Evolutionary conservation across 2,113 vertebrate genomes (phyloP).

Genomic region (Pteruthius melanotis): DNA sequence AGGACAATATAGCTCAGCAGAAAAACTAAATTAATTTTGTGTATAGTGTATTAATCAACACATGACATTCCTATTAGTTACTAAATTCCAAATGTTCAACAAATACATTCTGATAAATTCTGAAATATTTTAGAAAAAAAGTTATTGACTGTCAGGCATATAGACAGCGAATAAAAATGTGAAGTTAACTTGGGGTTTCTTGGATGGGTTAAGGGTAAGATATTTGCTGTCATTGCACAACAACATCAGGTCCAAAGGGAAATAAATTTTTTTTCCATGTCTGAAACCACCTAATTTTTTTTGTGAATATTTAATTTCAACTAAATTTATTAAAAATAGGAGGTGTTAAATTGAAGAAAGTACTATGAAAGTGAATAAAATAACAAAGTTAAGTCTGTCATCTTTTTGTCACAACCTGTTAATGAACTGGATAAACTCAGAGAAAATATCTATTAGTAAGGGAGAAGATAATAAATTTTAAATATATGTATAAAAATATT

Average conservation of each 20-base stretch:
- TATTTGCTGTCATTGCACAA: not conserved
- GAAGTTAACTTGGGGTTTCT: not conserved
- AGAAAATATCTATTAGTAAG: not conserved
- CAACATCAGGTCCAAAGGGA: not conserved
- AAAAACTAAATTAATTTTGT: not conserved
- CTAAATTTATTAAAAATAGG: not conserved
- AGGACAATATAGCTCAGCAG: not conserved
- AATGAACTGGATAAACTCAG: not conserved
- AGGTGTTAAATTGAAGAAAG: not conserved
- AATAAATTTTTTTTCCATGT: not conserved
- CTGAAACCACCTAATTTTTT: not conserved
- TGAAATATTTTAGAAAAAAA: not conserved
- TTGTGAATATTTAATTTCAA: not conserved
- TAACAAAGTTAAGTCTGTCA: not conserved
- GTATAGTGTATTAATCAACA: not conserved
- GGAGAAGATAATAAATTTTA: not conserved
- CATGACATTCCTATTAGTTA: not conserved
- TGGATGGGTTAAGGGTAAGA: accelerated
- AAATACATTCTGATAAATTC: not conserved
- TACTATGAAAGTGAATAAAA: not conserved
- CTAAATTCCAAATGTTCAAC: not conserved
- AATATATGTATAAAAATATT: not conserved
- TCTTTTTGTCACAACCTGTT: not conserved
- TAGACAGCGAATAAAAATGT: not conserved
- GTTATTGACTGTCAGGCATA: not conserved